Conservation (phyloP, 2,113 vertebrate species). For the Vulpes ferrilata region DNA sequence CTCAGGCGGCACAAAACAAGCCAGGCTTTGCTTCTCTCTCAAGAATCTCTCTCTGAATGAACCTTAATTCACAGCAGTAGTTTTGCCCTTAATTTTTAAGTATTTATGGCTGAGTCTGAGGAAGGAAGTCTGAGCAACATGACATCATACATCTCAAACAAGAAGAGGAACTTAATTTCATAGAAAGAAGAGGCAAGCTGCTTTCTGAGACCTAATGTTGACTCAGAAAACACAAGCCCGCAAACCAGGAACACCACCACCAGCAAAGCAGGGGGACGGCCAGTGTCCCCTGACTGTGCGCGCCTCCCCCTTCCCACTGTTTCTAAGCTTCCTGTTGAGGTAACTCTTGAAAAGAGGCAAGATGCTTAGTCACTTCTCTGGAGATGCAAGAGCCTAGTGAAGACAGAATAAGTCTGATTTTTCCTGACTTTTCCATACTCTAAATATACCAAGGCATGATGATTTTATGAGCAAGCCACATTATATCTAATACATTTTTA, state of each 20-base stretch:
- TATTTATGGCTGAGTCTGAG: not conserved
- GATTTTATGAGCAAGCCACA: not conserved
- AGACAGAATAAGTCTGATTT: not conserved
- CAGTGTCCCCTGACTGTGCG: fast-evolving
- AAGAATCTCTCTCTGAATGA: not conserved
- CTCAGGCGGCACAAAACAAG: not conserved
- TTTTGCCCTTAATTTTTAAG: not conserved
- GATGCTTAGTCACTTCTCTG: not conserved
- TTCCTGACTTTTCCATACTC: not conserved
- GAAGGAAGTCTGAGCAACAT: not conserved
- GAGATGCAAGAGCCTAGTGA: not conserved
- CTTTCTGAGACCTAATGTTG: not conserved
- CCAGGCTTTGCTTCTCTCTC: not conserved
- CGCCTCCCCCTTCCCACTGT: not conserved
- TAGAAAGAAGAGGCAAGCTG: not conserved
- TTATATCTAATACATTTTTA: not conserved
- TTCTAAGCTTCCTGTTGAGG: not conserved
- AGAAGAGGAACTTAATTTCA: not conserved
- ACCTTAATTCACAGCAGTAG: not conserved
- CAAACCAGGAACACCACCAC: no score
- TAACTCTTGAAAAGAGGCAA: not conserved
- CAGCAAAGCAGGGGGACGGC: fast-evolving
- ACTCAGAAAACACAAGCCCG: not conserved
- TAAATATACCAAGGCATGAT: not conserved
- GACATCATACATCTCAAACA: not conserved